Conservation (phyloP, 2,888 invertebrate species). For the Eilema depressum region DNA sequence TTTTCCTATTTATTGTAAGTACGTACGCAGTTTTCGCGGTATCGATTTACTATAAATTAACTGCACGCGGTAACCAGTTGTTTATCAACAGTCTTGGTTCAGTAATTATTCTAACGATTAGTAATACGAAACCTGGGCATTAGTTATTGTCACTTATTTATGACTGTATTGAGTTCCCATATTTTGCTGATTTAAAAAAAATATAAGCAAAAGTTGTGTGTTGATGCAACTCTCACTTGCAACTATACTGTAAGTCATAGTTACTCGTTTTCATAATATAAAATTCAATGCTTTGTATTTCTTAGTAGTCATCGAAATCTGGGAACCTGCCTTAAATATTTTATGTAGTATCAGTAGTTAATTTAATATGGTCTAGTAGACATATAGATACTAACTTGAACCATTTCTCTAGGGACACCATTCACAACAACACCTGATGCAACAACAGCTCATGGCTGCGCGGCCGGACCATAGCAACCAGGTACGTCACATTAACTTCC, state of each 20-base stretch:
- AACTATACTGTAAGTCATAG: no score
- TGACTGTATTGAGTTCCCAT: background rate
- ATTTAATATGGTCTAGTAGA: background rate
- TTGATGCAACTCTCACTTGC: no score
- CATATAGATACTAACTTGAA: conserved; percentile 1
- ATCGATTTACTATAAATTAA: background rate
- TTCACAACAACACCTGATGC: conserved; percentile 84
- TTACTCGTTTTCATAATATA: no score
- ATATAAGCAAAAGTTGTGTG: background rate
- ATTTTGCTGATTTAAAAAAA: background rate
- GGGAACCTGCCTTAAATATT: background rate
- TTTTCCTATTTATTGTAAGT: background rate
- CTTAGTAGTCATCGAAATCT: background rate
- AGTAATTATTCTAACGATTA: background rate
- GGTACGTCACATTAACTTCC: conserved; percentile 61
- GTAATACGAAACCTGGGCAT: background rate
- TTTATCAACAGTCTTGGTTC: background rate
- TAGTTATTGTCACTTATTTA: background rate
- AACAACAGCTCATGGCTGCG: conserved; percentile 82
- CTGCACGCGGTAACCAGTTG: background rate
- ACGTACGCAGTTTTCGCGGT: background rate
- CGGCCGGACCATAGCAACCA: conserved; percentile 80
- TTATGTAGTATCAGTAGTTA: background rate
- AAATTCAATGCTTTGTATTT: no score
- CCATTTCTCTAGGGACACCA: conserved; percentile 74